Conservation (phyloP, 1,140 invertebrate species). For the Zaprionus capensis region DNA sequence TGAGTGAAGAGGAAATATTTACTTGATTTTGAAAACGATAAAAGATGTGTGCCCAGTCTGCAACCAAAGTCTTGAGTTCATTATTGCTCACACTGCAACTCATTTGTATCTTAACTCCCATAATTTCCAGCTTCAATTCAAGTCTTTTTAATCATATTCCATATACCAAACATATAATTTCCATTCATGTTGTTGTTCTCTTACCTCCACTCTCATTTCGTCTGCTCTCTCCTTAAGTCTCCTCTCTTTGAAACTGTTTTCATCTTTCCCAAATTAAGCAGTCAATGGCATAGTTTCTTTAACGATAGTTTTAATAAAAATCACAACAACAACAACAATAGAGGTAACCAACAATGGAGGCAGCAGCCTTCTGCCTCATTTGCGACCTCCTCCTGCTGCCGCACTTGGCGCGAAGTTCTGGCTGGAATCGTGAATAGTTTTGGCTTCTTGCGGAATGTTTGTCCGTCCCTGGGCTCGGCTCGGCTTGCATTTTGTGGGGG, state of each 20-base stretch:
- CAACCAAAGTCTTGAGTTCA: too few species aligned
- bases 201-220: too few species aligned
- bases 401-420: neutral
- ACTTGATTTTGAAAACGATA: too few species aligned
- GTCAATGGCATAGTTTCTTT: neutral
- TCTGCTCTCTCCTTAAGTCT: too few species aligned
- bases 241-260: neutral
- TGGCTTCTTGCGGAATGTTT: neutral
- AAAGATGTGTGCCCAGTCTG: too few species aligned
- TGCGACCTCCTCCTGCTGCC: neutral
- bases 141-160: too few species aligned
- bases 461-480: neutral
- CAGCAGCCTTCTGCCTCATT: neutral
- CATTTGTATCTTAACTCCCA: too few species aligned
- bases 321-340: neutral
- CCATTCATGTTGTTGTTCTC: too few species aligned
- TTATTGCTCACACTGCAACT: too few species aligned
- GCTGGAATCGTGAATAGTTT: neutral
- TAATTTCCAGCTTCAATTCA: too few species aligned
- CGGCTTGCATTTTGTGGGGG: neutral
- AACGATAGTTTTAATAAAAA: conserved; percentile 8
- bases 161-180: too few species aligned
- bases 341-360: neutral
- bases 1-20: too few species aligned
- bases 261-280: neutral